Percentiles rank a stretch among this genome's conserved stretches.
phyloP scores from a whole-genome alignment of 2,797 vertebrate genomes.

The Fringilla coelebs region DNA sequence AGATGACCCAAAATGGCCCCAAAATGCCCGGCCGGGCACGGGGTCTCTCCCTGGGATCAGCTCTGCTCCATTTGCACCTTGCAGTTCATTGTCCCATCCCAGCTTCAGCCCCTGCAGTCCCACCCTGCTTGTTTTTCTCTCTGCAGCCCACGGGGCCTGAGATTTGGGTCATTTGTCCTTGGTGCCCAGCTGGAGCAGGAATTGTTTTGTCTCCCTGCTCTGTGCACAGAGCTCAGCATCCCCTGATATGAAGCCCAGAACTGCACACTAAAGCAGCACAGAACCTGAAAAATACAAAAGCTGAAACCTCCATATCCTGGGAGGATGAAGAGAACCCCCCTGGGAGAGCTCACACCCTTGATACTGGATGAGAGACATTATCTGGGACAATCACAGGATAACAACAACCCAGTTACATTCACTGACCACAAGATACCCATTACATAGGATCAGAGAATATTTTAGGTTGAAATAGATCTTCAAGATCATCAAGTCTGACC shows the following conservation, averaged over 20 bases:
- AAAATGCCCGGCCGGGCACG: no score
- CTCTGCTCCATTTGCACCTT: no score
- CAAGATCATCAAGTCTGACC: no score
- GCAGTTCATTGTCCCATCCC: no score
- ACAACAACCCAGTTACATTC: background rate
- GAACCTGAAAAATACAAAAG: background rate
- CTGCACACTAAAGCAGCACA: background rate
- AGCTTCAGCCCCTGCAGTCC: no score
- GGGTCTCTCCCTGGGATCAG: no score
- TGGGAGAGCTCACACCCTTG: background rate
- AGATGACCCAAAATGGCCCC: background rate
- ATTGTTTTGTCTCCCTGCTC: no score
- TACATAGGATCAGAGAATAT: background rate
- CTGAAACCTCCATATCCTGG: background rate
- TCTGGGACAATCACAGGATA: background rate
- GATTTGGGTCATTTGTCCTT: background rate
- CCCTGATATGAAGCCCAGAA: fast-evolving
- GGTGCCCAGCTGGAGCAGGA: background rate
- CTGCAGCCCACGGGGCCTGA: background rate
- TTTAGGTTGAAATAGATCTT: background rate
- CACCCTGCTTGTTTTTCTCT: no score
- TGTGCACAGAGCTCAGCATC: background rate
- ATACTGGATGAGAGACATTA: background rate
- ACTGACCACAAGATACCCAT: background rate
- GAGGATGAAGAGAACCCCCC: background rate